Evolutionary conservation across 2,888 invertebrate genomes (phyloP), one percentile per base, ranked within the genome.

Genomic region (Operophtera brumata): DNA sequence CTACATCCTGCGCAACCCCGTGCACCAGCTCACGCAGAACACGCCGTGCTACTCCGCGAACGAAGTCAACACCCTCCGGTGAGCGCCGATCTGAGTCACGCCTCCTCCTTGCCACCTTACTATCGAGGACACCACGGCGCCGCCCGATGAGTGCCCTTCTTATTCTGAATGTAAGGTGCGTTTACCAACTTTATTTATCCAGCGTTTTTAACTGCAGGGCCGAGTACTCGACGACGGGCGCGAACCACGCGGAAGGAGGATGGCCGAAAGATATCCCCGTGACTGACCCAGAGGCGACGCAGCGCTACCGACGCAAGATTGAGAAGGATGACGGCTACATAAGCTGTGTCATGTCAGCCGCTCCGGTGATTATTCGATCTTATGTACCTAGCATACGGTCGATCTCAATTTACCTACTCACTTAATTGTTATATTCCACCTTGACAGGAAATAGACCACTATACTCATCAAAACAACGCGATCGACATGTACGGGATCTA

Each of bases 401-500:
- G 30, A 30, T 7, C 30, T 30, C 30, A 2, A 30, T 30, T 8
- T 30, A 30, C 8, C 9, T 6, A 7, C 7, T 8, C 30, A 11
- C 1, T 14, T 7, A 4, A 13, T 9, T 11, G 5, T 12, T 36
- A 3, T 30, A 34, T 44, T 5, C 0, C 5, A n/a, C 8, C 12
- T 36, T 45, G 51, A 14, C 76, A 96, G 96, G 91, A 91, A 12
- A 93, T 96, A 93, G 97, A 98, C 73, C 94, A 95, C 72, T 94
- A 93, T 71, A 94, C 97, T 54, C 87, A 93, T 60, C 97, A 98
- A 86, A 98, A 98, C 83, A 98, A 97, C 82, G 95, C 97, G 0
- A 93, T 98, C 39, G 95, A 98, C 78, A 96, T 98, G 76, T 97
- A 97, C 81, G 94, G 96, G 75, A 94, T 95, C 63, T 97, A 96